Conservation (phyloP, 2,113 vertebrate species). For the Chelonoidis abingdonii region DNA sequence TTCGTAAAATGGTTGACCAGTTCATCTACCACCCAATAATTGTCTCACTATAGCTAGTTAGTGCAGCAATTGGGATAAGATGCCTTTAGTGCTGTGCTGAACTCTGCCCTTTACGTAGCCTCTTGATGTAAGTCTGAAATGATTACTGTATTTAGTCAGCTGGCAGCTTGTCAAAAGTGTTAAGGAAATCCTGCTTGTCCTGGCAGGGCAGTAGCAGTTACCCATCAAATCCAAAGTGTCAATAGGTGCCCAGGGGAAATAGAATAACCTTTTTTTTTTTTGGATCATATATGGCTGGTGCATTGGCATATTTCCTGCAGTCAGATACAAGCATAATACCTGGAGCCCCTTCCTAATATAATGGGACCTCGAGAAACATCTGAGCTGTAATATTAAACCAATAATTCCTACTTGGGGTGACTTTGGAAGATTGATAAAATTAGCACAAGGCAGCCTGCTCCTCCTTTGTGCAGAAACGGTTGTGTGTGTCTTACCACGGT, state of each 20-base stretch:
- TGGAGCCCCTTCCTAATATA: neutral
- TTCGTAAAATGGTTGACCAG: neutral
- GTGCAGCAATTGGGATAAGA: neutral
- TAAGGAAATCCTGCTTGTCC: neutral
- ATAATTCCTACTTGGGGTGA: neutral
- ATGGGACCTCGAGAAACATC: neutral
- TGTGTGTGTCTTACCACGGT: accelerated
- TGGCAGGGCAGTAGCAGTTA: accelerated
- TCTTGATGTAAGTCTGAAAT: neutral
- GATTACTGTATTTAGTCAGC: neutral
- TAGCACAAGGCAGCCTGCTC: neutral
- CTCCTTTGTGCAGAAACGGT: neutral
- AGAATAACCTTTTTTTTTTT: neutral
- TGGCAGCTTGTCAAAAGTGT: neutral
- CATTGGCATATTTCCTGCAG: neutral
- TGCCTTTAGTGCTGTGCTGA: neutral
- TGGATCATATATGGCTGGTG: neutral
- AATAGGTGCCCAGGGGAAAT: accelerated
- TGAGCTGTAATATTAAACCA: neutral
- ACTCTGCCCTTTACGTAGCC: neutral
- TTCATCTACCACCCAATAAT: neutral
- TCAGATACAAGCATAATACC: accelerated
- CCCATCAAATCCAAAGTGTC: accelerated
- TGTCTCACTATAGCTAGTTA: neutral
- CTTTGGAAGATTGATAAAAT: neutral